phyloP scores from a whole-genome alignment of 2,888 invertebrate species.

The Mellilla xanthometata region DNA sequence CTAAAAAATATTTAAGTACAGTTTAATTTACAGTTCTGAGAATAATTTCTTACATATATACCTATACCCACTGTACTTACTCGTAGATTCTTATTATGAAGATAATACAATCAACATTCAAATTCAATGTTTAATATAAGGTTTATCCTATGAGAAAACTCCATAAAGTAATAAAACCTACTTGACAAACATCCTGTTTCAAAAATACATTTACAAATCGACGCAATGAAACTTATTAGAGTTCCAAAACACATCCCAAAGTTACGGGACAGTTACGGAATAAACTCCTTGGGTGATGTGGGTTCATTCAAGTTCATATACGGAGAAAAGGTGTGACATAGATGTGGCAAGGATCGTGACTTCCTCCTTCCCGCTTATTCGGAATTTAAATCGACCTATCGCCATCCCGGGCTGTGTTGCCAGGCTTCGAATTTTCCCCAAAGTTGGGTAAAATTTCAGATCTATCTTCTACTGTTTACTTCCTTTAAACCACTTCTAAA shows the following conservation, averaged over 20 bases:
- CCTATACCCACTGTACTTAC: no score
- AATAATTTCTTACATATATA: no score
- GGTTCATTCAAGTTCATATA: constrained; percentile 75
- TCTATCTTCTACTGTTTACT: no score
- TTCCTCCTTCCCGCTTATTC: constrained; percentile 81
- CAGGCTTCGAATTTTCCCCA: no score
- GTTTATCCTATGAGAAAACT: no score
- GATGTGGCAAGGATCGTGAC: constrained; percentile 70
- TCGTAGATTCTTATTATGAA: no score
- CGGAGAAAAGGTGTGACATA: constrained; percentile 80
- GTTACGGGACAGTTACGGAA: constrained; percentile 42
- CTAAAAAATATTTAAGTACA: no score
- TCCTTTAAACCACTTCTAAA: no score
- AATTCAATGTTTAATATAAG: no score
- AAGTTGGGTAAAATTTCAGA: no score
- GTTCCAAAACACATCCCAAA: constrained; percentile 21
- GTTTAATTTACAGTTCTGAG: no score
- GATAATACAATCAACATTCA: no score
- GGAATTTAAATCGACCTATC: constrained; percentile 78
- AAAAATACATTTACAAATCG: background rate
- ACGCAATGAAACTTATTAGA: constrained; percentile 7
- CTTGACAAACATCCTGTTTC: background rate
- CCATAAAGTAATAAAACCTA: background rate
- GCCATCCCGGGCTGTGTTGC: constrained; percentile 53
- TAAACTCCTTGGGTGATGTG: constrained; percentile 47